Evolutionary conservation across 1,140 invertebrate species (phyloP), one percentile per base, ranked within the genome.

Genomic region (Zaprionus lachaisei): DNA sequence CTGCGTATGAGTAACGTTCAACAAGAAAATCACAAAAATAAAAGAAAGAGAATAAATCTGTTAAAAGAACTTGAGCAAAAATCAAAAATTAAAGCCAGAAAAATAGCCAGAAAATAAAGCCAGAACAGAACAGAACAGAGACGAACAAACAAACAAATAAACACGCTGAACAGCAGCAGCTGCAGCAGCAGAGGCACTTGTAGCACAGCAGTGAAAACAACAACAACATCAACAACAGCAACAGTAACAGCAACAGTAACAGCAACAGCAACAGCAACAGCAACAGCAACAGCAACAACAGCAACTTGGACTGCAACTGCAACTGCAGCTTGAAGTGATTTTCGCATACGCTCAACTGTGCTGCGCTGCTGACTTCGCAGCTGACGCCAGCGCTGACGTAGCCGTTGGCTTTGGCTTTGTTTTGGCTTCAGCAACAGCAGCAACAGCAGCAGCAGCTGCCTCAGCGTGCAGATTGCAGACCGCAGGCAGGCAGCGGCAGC

Each of bases 291-390:
- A 65, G 5, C 55, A 65, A 14, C 26, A 65, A 28, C 22, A 58
- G 28, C 31, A 41, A 20, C 56, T 20, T 6, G 9, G 26, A 22
- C 47, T 34, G 15, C 67, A 71, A 55, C 61, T 38, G 56, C 77
- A 83, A 85, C 60, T 85, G 78, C 81, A 81, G 65, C 78, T 65
- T 17, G 14, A 69, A 60, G 66, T 69, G 49, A 69, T 74, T 74
- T 74, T 74, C 72, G 72, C 72, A 74, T 67, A 68, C 54, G 71
- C 54, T 70, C 38, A 61, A 58, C 47, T 12, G 7, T 7, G 41
- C n/a, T 57, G 41, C 47, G 71, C 81, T 81, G 82, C 64, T 49
- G 9, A 66, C 55, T 61, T 49, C 77, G 79, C 77, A 70, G 78
- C 76, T 67, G 44, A 72, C 81, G 78, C 28, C 51, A 62, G 38